Evolutionary conservation across 2,113 vertebrate genomes (phyloP).

Genomic region (Octodon degus): DNA sequence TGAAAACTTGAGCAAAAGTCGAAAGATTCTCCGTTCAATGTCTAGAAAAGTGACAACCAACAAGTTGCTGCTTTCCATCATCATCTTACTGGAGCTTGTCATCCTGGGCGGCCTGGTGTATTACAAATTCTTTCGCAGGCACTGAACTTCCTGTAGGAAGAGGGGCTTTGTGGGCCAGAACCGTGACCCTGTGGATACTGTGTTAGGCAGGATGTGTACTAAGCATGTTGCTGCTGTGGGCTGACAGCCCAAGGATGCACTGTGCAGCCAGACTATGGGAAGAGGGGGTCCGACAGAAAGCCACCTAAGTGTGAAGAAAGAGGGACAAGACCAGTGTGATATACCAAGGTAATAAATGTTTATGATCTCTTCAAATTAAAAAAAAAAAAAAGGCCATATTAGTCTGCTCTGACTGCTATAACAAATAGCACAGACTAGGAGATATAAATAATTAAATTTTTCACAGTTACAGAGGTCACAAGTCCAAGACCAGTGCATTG

Average conservation of each 20-base stretch:
- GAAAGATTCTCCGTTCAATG: conserved; percentile 95
- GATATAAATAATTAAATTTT: not conserved
- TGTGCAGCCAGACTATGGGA: conserved; percentile 67
- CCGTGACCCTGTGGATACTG: conserved; percentile 52
- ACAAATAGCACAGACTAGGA: not conserved
- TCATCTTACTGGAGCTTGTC: conserved; percentile 95
- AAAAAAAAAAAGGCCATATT: not conserved
- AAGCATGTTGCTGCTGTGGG: conserved; percentile 63
- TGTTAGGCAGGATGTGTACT: not conserved
- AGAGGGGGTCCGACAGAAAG: conserved; percentile 72
- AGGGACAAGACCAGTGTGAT: conserved; percentile 71
- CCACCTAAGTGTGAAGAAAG: conserved; percentile 75
- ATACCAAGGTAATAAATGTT: conserved; percentile 87
- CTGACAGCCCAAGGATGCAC: conserved; percentile 57
- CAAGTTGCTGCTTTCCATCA: conserved; percentile 93
- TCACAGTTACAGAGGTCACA: not conserved
- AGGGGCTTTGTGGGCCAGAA: conserved; percentile 35
- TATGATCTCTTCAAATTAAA: conserved; percentile 81
- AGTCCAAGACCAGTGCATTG: not conserved
- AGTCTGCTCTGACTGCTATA: not conserved
- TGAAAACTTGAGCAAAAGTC: conserved; percentile 96
- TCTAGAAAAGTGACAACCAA: conserved; percentile 94
- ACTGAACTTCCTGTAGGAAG: conserved; percentile 69
- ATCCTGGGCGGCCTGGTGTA: conserved; percentile 95
- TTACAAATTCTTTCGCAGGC: conserved; percentile 93